Base-by-base conservation (phyloP, 2,888 invertebrate genomes). In the Orthosia gothica region DNA sequence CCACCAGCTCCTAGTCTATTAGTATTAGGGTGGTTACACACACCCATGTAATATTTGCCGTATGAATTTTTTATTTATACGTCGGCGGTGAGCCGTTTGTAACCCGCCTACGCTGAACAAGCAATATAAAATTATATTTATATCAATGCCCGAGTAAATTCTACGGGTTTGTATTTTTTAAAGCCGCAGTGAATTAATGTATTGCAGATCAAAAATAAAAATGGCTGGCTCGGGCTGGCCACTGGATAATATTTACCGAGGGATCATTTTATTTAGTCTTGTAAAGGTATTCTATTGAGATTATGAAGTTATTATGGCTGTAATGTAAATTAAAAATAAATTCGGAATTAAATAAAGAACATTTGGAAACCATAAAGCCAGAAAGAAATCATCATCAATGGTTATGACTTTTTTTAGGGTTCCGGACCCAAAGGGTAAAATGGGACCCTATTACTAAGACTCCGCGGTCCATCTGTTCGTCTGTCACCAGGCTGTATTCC, bases 111-210 rank as follows among this genome's bases (percentile, higher is more conserved):
- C 82, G 70, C 70, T 58, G 58, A 45, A 23, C 72, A 70, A 70
- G 73, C 70, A 79, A 59, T 77, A 66, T 72, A 66, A 72, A 80
- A 71, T 68, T 59, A 63, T 76, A 70, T 84, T 80, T 70, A 72
- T 81, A 67, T 80, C 67, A 79, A 80, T 59, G 69, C n/a, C 12
- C 50, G 66, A 59, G 50, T 70, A 72, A 70, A 73, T 75, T 81
- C 20, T 65, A 63, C 26, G 49, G 52, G 20, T 61, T 32, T 73
- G 52, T 79, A 57, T 70, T 79, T 80, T 67, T 70, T 64, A 67
- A 70, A 13, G 20, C 71, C 52, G 7, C 11, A 23, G n/a, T 45
- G n/a, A 55, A 76, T 40, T 20, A 63, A 76, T 63, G 23, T 67
- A 59, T 76, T 59, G n/a, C 23, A 23, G 32, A 63, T 55, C 57